Conservation (phyloP, 37 sponge, comb jelly and placozoan genomes). For the Lycopodina hypogea region DNA sequence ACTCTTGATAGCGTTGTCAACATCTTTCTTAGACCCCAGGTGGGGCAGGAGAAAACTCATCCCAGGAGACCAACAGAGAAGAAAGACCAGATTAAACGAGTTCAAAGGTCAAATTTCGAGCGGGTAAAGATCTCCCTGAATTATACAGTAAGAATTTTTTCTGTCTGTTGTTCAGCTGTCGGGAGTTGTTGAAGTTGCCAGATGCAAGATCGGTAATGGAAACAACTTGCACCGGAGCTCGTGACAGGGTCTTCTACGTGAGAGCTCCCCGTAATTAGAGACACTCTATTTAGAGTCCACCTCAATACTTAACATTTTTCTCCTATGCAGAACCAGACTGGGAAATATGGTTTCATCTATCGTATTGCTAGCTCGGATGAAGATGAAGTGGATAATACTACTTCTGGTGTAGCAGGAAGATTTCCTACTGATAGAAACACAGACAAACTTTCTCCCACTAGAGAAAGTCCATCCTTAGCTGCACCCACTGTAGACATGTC, state of each 20-base stretch:
- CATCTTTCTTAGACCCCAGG: conserved; percentile 64
- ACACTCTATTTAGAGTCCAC: too few species aligned
- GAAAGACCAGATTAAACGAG: neutral
- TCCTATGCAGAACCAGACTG: neutral
- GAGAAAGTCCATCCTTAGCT: neutral
- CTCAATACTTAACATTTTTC: neutral
- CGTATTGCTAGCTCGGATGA: neutral
- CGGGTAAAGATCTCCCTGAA: neutral
- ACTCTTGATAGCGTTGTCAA: conserved; percentile 77
- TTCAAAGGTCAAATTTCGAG: conserved; percentile 7
- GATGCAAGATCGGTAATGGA: too few species aligned
- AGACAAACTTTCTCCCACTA: too few species aligned
- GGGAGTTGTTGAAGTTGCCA: too few species aligned
- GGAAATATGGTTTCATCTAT: neutral
- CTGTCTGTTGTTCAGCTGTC: neutral
- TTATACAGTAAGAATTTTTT: neutral
- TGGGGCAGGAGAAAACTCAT: conserved; percentile 38
- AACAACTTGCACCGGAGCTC: too few species aligned
- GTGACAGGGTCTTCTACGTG: too few species aligned
- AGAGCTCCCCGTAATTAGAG: too few species aligned
- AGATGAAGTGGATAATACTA: neutral
- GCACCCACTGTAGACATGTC: neutral
- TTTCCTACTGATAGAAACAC: too few species aligned
- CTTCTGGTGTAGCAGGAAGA: too few species aligned
- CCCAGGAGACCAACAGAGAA: neutral